Evolutionary conservation across 2,113 vertebrate genomes (phyloP).

Genomic region (Leptobrachium ailaonicum): DNA sequence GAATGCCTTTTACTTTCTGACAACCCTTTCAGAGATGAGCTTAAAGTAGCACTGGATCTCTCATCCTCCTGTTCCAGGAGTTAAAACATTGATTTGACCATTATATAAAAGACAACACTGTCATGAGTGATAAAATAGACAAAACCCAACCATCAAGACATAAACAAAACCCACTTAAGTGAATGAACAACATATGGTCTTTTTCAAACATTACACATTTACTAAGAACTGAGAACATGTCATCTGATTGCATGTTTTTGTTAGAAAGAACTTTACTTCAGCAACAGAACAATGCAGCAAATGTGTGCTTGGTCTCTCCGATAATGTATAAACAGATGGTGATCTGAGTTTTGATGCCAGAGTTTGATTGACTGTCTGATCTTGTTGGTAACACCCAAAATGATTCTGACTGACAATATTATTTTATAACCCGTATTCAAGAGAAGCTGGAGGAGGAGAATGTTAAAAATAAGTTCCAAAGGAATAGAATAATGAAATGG

Average conservation of each 20-base stretch:
- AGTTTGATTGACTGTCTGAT: conserved; percentile 36
- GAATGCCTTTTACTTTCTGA: no score
- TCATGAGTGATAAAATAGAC: conserved; percentile 32
- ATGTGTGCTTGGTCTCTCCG: conserved; percentile 35
- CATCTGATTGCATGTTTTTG: conserved; percentile 29
- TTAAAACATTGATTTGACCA: conserved; percentile 16
- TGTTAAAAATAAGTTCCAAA: conserved; percentile 51
- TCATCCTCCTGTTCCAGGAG: no score
- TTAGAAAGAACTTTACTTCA: conserved; percentile 43
- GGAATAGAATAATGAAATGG: conserved; percentile 53
- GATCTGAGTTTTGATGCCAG: conserved; percentile 28
- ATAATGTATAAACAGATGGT: conserved; percentile 37
- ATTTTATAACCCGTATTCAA: conserved; percentile 50
- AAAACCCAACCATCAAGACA: conserved; percentile 38
- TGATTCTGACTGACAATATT: conserved; percentile 23
- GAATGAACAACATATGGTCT: conserved; percentile 39
- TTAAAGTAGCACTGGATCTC: no score
- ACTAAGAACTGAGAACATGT: conserved; percentile 13
- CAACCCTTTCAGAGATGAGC: no score
- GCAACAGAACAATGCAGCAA: conserved; percentile 39
- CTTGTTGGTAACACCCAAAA: conserved; percentile 39
- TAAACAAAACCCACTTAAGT: conserved; percentile 37
- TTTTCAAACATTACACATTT: conserved; percentile 39
- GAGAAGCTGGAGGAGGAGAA: conserved; percentile 52
- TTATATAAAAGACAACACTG: conserved; percentile 37